These are phyloP conservation scores for Tadarida brasiliensis DNA, from an alignment of 2,797 vertebrate species.

Conservation along the genomic window DNA sequence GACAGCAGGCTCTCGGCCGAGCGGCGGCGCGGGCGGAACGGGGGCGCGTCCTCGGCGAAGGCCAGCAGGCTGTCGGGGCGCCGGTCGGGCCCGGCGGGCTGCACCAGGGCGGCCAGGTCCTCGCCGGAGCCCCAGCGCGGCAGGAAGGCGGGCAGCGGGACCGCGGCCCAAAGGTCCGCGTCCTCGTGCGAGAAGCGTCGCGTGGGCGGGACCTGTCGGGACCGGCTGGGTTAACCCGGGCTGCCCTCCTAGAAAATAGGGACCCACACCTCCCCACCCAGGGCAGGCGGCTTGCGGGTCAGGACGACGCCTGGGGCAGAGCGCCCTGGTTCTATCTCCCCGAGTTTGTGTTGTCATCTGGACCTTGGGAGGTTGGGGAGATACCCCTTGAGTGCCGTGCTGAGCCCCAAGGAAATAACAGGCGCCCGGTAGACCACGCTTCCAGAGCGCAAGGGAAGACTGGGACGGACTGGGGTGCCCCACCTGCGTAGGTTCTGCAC, in stretches of 20 bases:
- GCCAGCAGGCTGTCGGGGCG: slow-evolving; percentile 91
- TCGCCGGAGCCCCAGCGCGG: slow-evolving; percentile 94
- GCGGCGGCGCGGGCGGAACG: slow-evolving; percentile 90
- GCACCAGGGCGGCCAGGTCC: slow-evolving; percentile 91
- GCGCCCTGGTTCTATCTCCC: background rate
- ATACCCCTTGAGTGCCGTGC: background rate
- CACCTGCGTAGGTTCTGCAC: background rate
- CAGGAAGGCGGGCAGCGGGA: slow-evolving; percentile 92
- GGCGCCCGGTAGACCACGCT: background rate
- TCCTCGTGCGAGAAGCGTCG: slow-evolving; percentile 97
- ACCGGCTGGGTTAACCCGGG: background rate
- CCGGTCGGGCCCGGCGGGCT: slow-evolving; percentile 87
- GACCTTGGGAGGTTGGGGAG: background rate
- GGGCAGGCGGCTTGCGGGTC: background rate
- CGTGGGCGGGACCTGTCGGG: slow-evolving; percentile 93
- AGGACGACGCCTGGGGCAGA: background rate
- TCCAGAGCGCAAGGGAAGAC: background rate
- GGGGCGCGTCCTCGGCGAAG: slow-evolving; percentile 91
- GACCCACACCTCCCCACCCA: background rate
- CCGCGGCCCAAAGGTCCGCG: slow-evolving; percentile 94
- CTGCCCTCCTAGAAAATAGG: background rate
- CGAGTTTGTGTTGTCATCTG: background rate
- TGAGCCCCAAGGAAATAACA: background rate
- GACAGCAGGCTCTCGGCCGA: slow-evolving; percentile 92
- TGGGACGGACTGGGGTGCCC: background rate